phyloP scores from a whole-genome alignment of 30 jellyfish, hydroid and myxozoan species.

The Cassiopea xamachana region DNA sequence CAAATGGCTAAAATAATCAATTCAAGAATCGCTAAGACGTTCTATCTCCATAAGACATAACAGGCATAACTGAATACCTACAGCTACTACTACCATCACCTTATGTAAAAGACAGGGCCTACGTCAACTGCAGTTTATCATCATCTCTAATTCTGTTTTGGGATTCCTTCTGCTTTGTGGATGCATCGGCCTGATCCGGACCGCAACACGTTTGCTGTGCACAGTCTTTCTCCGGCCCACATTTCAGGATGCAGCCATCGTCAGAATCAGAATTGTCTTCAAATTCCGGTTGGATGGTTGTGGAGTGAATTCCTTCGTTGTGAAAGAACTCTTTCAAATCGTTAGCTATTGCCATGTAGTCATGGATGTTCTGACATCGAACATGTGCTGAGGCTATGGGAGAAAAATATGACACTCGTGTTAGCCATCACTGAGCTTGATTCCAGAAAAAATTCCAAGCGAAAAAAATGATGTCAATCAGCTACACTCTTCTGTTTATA shows the following conservation, averaged over 20 bases:
- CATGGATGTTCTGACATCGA: constrained; percentile 88
- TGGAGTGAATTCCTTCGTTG: constrained; percentile 90
- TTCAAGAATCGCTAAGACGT: background rate
- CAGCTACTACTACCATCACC: background rate
- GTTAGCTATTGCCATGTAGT: constrained; percentile 80
- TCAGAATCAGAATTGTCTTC: constrained; percentile 76
- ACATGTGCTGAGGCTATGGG: constrained; percentile 94
- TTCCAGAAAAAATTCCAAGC: too few species aligned
- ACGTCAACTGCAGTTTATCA: background rate
- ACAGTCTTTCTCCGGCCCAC: constrained; percentile 83
- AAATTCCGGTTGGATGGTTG: constrained; percentile 89
- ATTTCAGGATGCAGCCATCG: constrained; percentile 72
- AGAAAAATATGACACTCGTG: background rate
- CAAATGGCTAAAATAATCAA: background rate
- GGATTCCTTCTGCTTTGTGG: background rate
- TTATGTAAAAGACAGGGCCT: background rate
- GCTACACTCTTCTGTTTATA: too few species aligned
- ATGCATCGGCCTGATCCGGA: background rate
- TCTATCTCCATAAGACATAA: background rate
- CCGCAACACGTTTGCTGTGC: constrained; percentile 81
- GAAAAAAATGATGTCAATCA: too few species aligned
- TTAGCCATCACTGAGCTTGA: too few species aligned
- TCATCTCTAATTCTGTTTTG: background rate
- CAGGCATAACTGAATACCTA: background rate
- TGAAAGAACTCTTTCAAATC: constrained; percentile 89